Base-by-base conservation (phyloP, 2,888 invertebrate genomes). In the Eilema caniola region DNA sequence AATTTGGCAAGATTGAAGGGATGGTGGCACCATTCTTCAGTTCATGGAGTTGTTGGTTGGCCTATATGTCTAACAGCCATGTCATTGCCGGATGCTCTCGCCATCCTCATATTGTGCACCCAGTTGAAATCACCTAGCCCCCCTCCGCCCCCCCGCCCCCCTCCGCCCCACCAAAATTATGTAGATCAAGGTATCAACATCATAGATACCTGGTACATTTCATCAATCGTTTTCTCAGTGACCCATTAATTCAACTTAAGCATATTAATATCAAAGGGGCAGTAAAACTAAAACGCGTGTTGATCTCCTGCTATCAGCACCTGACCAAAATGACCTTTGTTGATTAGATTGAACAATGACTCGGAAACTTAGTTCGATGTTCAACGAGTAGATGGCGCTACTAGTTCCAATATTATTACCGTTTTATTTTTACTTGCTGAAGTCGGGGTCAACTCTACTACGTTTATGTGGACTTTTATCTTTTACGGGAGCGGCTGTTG, bases 351-450 rank as follows among this genome's bases (percentile, higher is more conserved):
- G 57, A 70, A 47, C 56, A 67, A 73, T 72, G 70, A 23, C 25
- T 62, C 14, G 57, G 61, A 37, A 56, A 71, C 20, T 67, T 74
- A 71, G 62, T 79, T 76, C 10, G 2, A 8, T 37, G 23, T 8
- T 61, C 59, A 59, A 62, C 61, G 8, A 28, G 62, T 62, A 83
- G 83, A 83, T 83, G 83, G 82, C 83, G 78, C 62, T 68, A 71
- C 71, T 53, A 16, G 70, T 67, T 61, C 1, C 20, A 12, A 7
- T 53, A 62, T 31, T 23, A 47, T 7, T 3, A 28, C 16, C 20
- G 4, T 12, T 14, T 14, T 59, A 2, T 28, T 28, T 60, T 28
- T 31, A 31, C 20, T 20, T 53, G 11, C 5, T 12, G 33, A 37
- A 8, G 7, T 8, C 31, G 8, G 31, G 8, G 1, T 33, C 31